A percentile compares a stretch with the other conserved stretches of the same genome.
phyloP scores from a whole-genome alignment of 2,888 invertebrate genomes.

The Arrhopalites spinosus region DNA sequence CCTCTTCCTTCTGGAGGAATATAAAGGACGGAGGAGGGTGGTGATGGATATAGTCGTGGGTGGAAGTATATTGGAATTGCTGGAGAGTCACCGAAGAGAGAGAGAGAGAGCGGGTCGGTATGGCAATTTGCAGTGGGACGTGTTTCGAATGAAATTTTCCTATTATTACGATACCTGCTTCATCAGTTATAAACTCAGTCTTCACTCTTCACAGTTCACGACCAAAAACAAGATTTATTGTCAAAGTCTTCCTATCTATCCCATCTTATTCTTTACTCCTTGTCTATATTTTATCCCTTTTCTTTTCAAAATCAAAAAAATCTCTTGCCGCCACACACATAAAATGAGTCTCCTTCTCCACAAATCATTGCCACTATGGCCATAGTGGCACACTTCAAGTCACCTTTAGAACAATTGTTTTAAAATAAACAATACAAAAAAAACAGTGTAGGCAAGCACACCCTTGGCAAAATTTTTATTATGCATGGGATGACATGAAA shows the following conservation, averaged over 20 bases:
- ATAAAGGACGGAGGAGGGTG: too few relatives aligned
- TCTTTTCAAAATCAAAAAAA: too few relatives aligned
- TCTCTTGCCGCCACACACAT: too few relatives aligned
- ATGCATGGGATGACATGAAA: too few relatives aligned
- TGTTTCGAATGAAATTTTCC: slow-evolving; percentile 28
- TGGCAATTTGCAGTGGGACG: slow-evolving; percentile 36
- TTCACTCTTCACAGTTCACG: too few relatives aligned
- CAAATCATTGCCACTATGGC: too few relatives aligned
- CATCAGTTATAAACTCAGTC: slow-evolving; percentile 23
- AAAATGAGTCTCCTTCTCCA: too few relatives aligned
- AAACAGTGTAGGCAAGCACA: too few relatives aligned
- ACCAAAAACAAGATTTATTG: slow-evolving; percentile 31
- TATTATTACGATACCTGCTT: slow-evolving; percentile 33
- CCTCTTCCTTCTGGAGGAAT: neutral
- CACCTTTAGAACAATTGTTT: too few relatives aligned
- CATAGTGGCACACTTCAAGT: too few relatives aligned
- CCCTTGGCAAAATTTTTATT: too few relatives aligned
- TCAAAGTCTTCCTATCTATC: slow-evolving; percentile 4
- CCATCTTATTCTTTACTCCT: neutral
- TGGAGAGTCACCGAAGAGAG: neutral
- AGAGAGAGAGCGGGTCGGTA: slow-evolving; percentile 8
- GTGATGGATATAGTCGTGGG: neutral
- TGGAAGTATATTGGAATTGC: neutral
- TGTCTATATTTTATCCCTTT: neutral
- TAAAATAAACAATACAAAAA: too few relatives aligned